Percentiles rank a stretch among this genome's conserved stretches.
Evolutionary conservation across 2,113 vertebrate genomes (phyloP).

Genomic region (Toxostoma redivivum): DNA sequence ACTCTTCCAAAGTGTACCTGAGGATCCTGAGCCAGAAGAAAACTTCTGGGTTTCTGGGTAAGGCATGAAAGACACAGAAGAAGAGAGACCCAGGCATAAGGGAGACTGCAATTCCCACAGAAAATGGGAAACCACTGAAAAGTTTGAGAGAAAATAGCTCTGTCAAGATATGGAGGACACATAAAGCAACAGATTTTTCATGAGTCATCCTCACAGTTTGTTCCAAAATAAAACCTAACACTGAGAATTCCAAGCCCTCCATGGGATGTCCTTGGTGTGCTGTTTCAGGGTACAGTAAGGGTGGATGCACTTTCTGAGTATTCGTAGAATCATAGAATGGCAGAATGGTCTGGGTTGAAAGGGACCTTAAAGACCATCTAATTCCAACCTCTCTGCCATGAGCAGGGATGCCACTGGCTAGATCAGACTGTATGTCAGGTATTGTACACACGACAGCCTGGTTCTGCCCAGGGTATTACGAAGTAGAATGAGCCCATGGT

Average conservation of each 20-base stretch:
- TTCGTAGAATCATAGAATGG: accelerated
- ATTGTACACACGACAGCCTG: neutral
- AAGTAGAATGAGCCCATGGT: neutral
- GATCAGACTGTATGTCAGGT: neutral
- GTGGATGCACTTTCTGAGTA: neutral
- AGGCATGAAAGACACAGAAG: neutral
- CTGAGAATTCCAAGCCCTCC: neutral
- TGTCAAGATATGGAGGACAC: neutral
- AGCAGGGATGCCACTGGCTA: neutral
- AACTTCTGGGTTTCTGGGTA: neutral
- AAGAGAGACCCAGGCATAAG: neutral
- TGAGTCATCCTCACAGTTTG: neutral
- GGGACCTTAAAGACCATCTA: neutral
- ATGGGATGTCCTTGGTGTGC: neutral
- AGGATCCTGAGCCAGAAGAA: neutral
- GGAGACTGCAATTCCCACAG: neutral
- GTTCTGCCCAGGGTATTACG: neutral
- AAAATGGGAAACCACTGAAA: neutral
- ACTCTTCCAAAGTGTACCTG: neutral
- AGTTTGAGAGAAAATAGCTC: neutral
- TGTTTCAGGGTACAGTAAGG: neutral
- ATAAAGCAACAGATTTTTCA: neutral
- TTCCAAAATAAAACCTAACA: neutral
- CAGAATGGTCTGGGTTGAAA: neutral
- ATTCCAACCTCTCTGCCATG: neutral